A percentile compares a stretch with the other conserved stretches of the same genome.
These are phyloP conservation scores for Drosophila percnosoma DNA, from an alignment of 2,888 invertebrate species.

Conservation along the genomic window DNA sequence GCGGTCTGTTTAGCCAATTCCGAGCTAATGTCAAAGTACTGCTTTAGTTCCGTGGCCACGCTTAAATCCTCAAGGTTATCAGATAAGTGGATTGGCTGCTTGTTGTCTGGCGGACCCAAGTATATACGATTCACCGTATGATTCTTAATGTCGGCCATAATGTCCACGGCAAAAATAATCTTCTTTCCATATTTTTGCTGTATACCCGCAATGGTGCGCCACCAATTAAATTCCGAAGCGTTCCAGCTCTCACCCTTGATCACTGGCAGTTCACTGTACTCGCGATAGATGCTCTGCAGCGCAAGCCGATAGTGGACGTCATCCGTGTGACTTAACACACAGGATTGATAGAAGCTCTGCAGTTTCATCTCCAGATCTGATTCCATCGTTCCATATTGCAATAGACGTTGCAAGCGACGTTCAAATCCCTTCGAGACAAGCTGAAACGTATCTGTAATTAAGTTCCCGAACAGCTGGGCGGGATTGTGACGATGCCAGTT, in stretches of 20 bases:
- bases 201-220: slow-evolving; percentile 70
- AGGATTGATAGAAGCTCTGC: slow-evolving; percentile 78
- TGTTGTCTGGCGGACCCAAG: slow-evolving; percentile 58
- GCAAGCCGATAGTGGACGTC: slow-evolving; percentile 60
- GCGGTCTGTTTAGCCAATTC: slow-evolving; percentile 54
- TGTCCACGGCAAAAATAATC: slow-evolving; percentile 71
- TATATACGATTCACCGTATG: slow-evolving; percentile 69
- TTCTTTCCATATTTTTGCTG: slow-evolving; percentile 72
- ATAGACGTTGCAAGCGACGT: slow-evolving; percentile 51
- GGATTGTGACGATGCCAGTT: slow-evolving; percentile 88
- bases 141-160: slow-evolving; percentile 70
- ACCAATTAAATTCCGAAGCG: slow-evolving; percentile 75
- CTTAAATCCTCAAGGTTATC: slow-evolving; percentile 2
- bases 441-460: slow-evolving; percentile 70
- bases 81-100: slow-evolving; percentile 2
- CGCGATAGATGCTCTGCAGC: slow-evolving; percentile 57
- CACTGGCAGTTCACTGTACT: slow-evolving; percentile 72
- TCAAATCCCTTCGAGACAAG: slow-evolving; percentile 69
- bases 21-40: slow-evolving; percentile 56
- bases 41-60: slow-evolving; percentile 41
- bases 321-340: slow-evolving; percentile 45
- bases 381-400: slow-evolving; percentile 34
- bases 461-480: slow-evolving; percentile 61
- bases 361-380: slow-evolving; percentile 64
- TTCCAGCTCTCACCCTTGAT: slow-evolving; percentile 54